Percentiles rank a stretch among this genome's conserved stretches.
Evolutionary conservation across 23 tunicate species (phyloP).

Genomic region (Botrylloides violaceus): DNA sequence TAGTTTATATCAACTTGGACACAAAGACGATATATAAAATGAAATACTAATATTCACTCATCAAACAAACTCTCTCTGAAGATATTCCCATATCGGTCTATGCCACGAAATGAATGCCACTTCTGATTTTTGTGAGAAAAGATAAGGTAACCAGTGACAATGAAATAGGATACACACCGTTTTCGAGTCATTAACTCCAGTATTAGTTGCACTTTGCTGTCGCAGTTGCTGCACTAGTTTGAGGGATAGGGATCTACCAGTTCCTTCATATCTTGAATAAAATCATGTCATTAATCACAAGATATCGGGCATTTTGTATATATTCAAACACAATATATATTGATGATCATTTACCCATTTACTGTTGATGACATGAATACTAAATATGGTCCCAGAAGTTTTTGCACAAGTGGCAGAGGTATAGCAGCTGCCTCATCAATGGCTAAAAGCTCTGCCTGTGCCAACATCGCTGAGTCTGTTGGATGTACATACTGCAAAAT

Average conservation of each 20-base stretch:
- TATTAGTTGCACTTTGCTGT: conserved; percentile 37
- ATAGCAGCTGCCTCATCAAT: conserved; percentile 98
- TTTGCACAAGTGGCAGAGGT: conserved; percentile 83
- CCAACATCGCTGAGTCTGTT: conserved; percentile 61
- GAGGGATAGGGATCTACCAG: conserved; percentile 79
- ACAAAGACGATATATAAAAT: no score
- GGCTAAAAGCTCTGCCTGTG: conserved; percentile 83
- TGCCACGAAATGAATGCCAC: no score
- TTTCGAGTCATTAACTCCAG: not conserved
- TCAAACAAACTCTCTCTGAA: no score
- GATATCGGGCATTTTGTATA: no score
- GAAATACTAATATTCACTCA: no score
- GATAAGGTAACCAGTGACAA: no score
- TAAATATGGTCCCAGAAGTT: conserved; percentile 82
- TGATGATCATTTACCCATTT: conserved; percentile 56
- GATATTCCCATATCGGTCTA: no score
- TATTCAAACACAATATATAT: not conserved
- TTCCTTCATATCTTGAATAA: conserved; percentile 81
- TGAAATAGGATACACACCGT: no score
- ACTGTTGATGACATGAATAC: conserved; percentile 93
- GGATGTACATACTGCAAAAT: conserved; percentile 80
- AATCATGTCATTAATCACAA: no score
- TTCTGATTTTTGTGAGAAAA: no score
- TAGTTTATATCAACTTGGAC: no score
- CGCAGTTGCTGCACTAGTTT: conserved; percentile 76